These are phyloP conservation scores for Aphidius gifuensis DNA, from an alignment of 1,140 invertebrate genomes.

Conservation along the genomic window DNA sequence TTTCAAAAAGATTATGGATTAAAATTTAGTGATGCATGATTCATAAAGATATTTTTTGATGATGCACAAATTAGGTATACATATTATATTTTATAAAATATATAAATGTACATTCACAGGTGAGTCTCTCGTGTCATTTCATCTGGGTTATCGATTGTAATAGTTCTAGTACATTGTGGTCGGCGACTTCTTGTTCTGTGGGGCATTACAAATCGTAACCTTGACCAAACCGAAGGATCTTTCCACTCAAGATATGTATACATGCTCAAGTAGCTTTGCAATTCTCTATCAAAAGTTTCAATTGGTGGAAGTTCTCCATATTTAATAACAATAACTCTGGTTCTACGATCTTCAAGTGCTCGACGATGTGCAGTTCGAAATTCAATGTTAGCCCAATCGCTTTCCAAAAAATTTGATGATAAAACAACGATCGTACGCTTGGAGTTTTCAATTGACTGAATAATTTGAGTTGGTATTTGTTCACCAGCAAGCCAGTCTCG, in stretches of 20 bases:
- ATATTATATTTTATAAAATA: too few relatives aligned
- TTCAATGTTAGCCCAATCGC: slow-evolving; percentile 82
- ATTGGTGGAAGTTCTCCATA: slow-evolving; percentile 69
- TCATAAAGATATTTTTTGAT: too few relatives aligned
- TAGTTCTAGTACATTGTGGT: too few relatives aligned
- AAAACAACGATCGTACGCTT: slow-evolving; percentile 78
- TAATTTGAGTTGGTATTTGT: slow-evolving; percentile 76
- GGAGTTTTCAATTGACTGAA: slow-evolving; percentile 73
- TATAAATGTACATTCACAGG: too few relatives aligned
- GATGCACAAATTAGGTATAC: too few relatives aligned
- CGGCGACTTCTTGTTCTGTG: slow-evolving; percentile 32
- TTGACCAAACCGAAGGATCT: slow-evolving; percentile 84
- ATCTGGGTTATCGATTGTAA: too few relatives aligned
- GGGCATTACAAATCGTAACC: slow-evolving; percentile 71
- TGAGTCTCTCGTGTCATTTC: too few relatives aligned
- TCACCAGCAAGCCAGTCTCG: slow-evolving; percentile 78
- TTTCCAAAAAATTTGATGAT: slow-evolving; percentile 77
- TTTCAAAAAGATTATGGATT: too few relatives aligned
- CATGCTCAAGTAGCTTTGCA: slow-evolving; percentile 73
- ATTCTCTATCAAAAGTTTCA: slow-evolving; percentile 68
- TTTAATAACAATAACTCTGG: slow-evolving; percentile 74
- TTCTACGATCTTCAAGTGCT: slow-evolving; percentile 70
- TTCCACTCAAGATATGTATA: slow-evolving; percentile 86
- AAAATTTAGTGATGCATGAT: too few relatives aligned
- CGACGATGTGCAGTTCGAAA: slow-evolving; percentile 75